These are phyloP conservation scores for Geotria australis DNA, from an alignment of 2,797 vertebrate genomes.

Conservation along the genomic window DNA sequence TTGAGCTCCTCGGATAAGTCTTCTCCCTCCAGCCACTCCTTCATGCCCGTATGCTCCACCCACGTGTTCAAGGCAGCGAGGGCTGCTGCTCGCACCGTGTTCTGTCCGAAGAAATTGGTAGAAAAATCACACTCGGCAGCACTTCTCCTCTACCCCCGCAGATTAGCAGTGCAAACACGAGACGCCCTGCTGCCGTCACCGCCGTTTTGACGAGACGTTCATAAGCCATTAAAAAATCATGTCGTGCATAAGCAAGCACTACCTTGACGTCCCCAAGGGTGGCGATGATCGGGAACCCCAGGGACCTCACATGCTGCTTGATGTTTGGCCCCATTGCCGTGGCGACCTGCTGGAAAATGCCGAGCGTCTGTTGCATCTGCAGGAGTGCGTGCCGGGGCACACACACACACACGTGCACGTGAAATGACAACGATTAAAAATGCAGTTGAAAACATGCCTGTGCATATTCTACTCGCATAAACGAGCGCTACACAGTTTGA, in stretches of 20 bases:
- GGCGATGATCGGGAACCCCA: conserved; percentile 55
- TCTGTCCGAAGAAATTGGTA: conserved; percentile 14
- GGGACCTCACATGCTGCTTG: conserved; percentile 50
- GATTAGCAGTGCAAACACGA: not conserved
- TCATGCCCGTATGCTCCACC: conserved; percentile 95
- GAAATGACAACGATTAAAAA: not conserved
- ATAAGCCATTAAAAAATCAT: not conserved
- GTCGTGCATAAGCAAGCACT: conserved; percentile 1
- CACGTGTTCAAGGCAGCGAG: conserved; percentile 52
- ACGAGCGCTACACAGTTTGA: too few species aligned
- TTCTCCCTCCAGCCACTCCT: conserved; percentile 90
- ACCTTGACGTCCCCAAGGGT: conserved; percentile 95
- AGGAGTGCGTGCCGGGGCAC: not conserved
- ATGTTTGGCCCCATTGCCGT: conserved; percentile 58
- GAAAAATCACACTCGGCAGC: not conserved
- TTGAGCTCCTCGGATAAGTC: conserved; percentile 78
- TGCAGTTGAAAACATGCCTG: not conserved
- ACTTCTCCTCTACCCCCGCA: not conserved
- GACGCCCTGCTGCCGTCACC: not conserved
- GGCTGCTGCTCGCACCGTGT: conserved; percentile 45
- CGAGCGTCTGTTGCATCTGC: conserved; percentile 65
- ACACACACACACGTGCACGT: not conserved
- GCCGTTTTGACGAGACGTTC: not conserved
- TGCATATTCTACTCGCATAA: too few species aligned
- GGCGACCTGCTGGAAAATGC: conserved; percentile 63